These are phyloP conservation scores for Laspeyria flexula DNA, from an alignment of 2,888 invertebrate genomes.

Conservation along the genomic window DNA sequence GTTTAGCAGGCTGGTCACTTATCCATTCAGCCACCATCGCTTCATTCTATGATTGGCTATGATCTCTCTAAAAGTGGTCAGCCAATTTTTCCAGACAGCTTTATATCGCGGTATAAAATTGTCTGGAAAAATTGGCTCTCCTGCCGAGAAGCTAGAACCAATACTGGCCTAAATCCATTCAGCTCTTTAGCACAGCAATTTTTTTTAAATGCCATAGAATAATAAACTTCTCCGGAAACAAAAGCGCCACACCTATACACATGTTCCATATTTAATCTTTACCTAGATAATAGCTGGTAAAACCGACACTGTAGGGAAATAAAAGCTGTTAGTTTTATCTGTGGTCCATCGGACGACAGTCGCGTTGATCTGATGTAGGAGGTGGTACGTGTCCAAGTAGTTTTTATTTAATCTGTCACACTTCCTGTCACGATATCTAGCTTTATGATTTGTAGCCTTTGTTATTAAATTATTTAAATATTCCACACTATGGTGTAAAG, in stretches of 20 bases:
- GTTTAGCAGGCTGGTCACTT: too few relatives aligned
- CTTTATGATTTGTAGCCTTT: conserved; percentile 28
- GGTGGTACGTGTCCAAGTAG: conserved; percentile 39
- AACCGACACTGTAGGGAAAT: conserved; percentile 21
- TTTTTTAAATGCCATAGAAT: too few relatives aligned
- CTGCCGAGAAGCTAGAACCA: too few relatives aligned
- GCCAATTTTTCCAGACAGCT: too few relatives aligned
- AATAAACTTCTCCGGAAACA: not conserved
- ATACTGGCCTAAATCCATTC: too few relatives aligned
- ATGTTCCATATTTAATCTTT: conserved; percentile 4
- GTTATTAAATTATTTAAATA: not conserved
- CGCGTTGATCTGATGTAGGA: conserved; percentile 42
- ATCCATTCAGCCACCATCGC: too few relatives aligned
- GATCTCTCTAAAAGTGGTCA: too few relatives aligned
- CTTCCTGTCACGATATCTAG: conserved; percentile 52
- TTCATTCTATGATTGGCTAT: too few relatives aligned
- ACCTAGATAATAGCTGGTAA: conserved; percentile 19
- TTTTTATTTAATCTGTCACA: conserved; percentile 52
- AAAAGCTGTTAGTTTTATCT: conserved; percentile 30
- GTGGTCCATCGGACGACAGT: conserved; percentile 35
- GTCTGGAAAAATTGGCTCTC: too few relatives aligned
- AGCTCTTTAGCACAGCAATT: too few relatives aligned
- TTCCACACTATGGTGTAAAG: not conserved
- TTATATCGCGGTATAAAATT: too few relatives aligned
- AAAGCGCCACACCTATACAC: not conserved